Percentiles rank a stretch among this genome's conserved stretches.
phyloP scores from a whole-genome alignment of 37 sponge, comb jelly and placozoan genomes.

The Bolinopsis microptera region DNA sequence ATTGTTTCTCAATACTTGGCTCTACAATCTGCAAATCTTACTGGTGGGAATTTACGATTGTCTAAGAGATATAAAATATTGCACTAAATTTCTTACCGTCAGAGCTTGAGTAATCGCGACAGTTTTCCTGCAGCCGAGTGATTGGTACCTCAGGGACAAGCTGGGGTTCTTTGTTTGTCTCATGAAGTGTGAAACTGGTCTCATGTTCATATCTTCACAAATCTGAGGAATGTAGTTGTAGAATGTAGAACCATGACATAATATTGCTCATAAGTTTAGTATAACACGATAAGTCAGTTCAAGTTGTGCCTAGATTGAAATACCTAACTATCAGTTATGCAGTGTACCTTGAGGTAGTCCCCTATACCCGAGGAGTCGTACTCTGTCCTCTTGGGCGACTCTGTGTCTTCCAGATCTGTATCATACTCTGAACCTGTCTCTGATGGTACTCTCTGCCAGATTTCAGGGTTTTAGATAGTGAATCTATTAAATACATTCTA shows the following conservation, averaged over 20 bases:
- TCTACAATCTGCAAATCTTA: too few relatives aligned
- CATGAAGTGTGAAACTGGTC: slow-evolving; percentile 47
- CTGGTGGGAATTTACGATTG: too few relatives aligned
- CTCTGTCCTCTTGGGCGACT: not conserved
- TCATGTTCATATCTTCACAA: slow-evolving; percentile 46
- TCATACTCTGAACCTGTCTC: slow-evolving; percentile 61
- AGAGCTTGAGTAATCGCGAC: slow-evolving; percentile 49
- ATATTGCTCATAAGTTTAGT: too few relatives aligned
- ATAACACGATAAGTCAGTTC: too few relatives aligned
- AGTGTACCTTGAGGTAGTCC: slow-evolving; percentile 17
- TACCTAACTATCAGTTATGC: too few relatives aligned
- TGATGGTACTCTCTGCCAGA: not conserved
- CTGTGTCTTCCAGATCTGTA: slow-evolving; percentile 13
- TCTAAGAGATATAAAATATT: too few relatives aligned
- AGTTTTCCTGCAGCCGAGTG: slow-evolving; percentile 56
- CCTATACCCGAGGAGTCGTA: slow-evolving; percentile 50
- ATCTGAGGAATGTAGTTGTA: too few relatives aligned
- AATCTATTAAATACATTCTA: too few relatives aligned
- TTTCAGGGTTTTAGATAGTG: too few relatives aligned
- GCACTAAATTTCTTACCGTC: not conserved
- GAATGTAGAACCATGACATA: too few relatives aligned
- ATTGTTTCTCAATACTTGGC: too few relatives aligned
- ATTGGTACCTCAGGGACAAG: slow-evolving; percentile 40
- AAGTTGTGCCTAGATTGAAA: too few relatives aligned
- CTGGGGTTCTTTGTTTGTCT: slow-evolving; percentile 44